Evolutionary conservation across 1,140 invertebrate species (phyloP).

Genomic region (Drosophila nebulosa): DNA sequence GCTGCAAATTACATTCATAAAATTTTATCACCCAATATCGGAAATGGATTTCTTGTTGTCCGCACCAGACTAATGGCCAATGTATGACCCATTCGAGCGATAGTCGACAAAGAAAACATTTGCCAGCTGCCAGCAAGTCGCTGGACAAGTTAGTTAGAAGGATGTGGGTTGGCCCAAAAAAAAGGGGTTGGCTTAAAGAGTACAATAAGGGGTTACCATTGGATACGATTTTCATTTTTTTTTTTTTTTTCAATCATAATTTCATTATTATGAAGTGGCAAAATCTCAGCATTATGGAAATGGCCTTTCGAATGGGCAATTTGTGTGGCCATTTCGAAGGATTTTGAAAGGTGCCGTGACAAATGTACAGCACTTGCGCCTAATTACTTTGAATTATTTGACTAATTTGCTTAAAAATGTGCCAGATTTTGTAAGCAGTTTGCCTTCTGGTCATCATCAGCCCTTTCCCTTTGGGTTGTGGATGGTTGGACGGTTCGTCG

Average conservation of each 20-base stretch:
- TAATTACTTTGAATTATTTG: constrained; percentile 71
- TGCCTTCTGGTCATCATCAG: constrained; percentile 43
- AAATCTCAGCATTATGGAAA: constrained; percentile 60
- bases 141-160: constrained; percentile 34
- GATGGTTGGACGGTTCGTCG: constrained; percentile 14
- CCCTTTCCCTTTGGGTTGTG: constrained; percentile 1
- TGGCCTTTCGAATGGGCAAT: constrained; percentile 49
- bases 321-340: constrained; percentile 50
- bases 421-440: constrained; percentile 59
- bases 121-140: constrained; percentile 12
- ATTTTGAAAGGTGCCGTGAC: constrained; percentile 40
- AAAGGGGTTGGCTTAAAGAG: constrained; percentile 8
- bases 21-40: constrained; percentile 80
- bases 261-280: constrained; percentile 75
- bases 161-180: too few relatives aligned
- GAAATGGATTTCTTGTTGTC: constrained; percentile 72
- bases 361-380: constrained; percentile 30
- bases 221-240: constrained; percentile 3
- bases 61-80: constrained; percentile 67
- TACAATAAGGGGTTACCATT: constrained; percentile 15
- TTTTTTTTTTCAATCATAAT: constrained; percentile 59
- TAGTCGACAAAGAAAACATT: constrained; percentile 46
- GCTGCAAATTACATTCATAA: constrained; percentile 79
- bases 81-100: constrained; percentile 41
- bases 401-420: constrained; percentile 58